Evolutionary conservation across 2,888 invertebrate species (phyloP).

Genomic region (Pocota personata): DNA sequence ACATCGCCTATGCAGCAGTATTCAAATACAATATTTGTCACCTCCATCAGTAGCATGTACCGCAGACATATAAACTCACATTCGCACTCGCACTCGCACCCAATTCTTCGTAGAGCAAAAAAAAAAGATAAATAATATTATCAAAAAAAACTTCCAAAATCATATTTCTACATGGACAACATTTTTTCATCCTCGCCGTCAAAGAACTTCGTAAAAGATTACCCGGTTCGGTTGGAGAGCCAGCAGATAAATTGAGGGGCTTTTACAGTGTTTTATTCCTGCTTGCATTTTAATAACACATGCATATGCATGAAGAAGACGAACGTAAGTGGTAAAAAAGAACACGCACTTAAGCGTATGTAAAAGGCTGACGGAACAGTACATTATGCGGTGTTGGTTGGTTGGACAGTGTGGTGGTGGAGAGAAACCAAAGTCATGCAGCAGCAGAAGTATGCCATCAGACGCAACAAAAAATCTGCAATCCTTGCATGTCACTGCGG

Average conservation of each 20-base stretch:
- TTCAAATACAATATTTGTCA: not conserved
- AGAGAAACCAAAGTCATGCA: not conserved
- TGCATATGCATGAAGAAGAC: slow-evolving; percentile 20
- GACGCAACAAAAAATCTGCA: not conserved
- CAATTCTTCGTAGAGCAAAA: not conserved
- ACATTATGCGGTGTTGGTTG: not conserved
- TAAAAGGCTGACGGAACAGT: slow-evolving; percentile 15
- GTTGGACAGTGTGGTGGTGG: not conserved
- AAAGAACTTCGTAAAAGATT: not conserved
- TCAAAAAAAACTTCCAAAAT: not conserved
- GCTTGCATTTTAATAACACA: slow-evolving; percentile 9
- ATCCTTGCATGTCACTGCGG: not conserved
- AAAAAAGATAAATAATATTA: not conserved
- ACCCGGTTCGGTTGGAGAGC: not conserved
- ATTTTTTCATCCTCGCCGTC: not conserved
- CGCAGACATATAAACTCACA: not conserved
- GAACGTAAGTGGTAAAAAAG: slow-evolving; percentile 4
- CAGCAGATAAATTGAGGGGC: not conserved
- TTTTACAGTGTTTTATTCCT: not conserved
- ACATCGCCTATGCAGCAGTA: not conserved
- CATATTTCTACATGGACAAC: not conserved
- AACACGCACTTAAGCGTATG: slow-evolving; percentile 19
- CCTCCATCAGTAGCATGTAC: not conserved
- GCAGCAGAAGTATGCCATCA: not conserved
- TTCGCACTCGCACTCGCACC: not conserved